A percentile compares a stretch with the other conserved stretches of the same genome.
phyloP scores from a whole-genome alignment of 2,113 vertebrate species.

The Dipodomys ordii region DNA sequence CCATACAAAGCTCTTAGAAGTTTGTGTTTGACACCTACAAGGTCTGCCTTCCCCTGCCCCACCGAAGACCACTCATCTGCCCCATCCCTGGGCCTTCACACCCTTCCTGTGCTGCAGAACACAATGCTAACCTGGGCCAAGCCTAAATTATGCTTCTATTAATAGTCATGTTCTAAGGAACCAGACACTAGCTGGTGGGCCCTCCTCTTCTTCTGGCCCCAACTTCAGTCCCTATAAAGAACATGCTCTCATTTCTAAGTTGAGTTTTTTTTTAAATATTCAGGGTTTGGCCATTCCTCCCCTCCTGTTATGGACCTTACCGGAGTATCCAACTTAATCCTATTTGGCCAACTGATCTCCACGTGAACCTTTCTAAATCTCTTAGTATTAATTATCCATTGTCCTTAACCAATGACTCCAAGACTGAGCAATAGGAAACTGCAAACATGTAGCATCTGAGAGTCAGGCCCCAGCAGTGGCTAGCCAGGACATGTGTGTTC shows the following conservation, averaged over 20 bases:
- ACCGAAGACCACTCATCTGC: not conserved
- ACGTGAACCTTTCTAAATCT: not conserved
- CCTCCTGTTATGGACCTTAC: not conserved
- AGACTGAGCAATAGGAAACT: not conserved
- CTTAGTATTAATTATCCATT: not conserved
- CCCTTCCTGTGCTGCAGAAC: not conserved
- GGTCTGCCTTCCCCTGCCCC: not conserved
- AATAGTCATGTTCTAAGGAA: not conserved
- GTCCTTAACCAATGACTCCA: not conserved
- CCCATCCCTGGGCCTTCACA: not conserved
- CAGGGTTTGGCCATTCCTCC: not conserved
- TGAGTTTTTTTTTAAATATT: not conserved
- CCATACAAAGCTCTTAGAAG: not conserved
- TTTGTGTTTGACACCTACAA: not conserved
- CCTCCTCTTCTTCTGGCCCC: not conserved
- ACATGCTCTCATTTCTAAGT: not conserved
- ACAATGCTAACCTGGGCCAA: not conserved
- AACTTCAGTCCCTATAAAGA: not conserved
- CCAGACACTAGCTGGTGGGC: not conserved
- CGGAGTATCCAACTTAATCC: not conserved
- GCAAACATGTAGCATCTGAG: accelerated
- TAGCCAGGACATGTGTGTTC: accelerated
- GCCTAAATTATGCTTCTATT: too few species aligned
- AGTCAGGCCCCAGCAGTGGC: not conserved
- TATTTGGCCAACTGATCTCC: not conserved